Percentiles rank a stretch among this genome's conserved stretches.
Evolutionary conservation across 2,888 invertebrate genomes (phyloP).

Genomic region (Ecliptopera silaceata): DNA sequence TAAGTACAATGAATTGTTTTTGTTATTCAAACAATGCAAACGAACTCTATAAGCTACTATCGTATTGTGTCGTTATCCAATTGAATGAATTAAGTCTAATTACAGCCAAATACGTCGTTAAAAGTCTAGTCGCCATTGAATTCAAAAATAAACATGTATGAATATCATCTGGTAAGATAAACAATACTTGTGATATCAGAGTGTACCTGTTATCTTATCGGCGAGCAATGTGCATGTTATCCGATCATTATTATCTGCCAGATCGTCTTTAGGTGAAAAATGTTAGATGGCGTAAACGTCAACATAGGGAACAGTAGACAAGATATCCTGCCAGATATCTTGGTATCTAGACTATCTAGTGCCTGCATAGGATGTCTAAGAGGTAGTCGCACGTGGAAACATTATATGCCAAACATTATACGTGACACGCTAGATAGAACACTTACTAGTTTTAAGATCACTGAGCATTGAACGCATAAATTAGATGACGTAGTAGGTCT

Average conservation of each 20-base stretch:
- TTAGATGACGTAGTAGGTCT: too few species aligned
- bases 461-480: too few species aligned
- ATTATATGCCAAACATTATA: too few species aligned
- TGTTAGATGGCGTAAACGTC: not conserved
- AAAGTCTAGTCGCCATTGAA: not conserved
- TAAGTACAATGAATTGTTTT: not conserved
- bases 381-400: too few species aligned
- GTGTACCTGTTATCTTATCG: slow-evolving; percentile 34
- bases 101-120: slow-evolving; percentile 22
- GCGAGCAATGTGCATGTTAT: slow-evolving; percentile 20
- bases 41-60: slow-evolving; percentile 2
- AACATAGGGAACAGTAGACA: too few species aligned
- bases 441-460: too few species aligned
- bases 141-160: not conserved
- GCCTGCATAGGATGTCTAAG: too few species aligned
- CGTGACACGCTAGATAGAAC: too few species aligned
- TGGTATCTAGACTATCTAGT: too few species aligned
- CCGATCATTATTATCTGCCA: slow-evolving; percentile 21
- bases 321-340: too few species aligned
- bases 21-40: slow-evolving; percentile 22
- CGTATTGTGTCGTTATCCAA: slow-evolving; percentile 29
- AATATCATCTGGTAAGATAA: slow-evolving; percentile 32
- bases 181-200: slow-evolving; percentile 34
- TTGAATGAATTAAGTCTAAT: slow-evolving; percentile 35
- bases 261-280: slow-evolving; percentile 6